phyloP scores from a whole-genome alignment of 2,888 invertebrate species.

The Onchidella celtica region DNA sequence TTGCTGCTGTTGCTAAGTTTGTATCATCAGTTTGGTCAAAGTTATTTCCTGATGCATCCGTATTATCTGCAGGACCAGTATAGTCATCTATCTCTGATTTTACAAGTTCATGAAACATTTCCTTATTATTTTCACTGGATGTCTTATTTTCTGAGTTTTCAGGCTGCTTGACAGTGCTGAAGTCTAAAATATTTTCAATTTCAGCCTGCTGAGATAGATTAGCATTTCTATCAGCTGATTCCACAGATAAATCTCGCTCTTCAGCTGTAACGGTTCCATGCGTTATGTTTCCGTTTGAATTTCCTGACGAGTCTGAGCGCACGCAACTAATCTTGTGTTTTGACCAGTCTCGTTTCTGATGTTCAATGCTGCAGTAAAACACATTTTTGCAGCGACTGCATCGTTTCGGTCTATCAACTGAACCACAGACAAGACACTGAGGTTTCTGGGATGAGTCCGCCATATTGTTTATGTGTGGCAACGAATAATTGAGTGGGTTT shows the following conservation, averaged over 20 bases:
- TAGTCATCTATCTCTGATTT: not conserved
- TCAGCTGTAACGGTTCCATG: not conserved
- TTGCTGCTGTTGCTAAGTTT: not conserved
- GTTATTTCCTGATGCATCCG: not conserved
- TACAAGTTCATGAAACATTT: conserved; percentile 16
- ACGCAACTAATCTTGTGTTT: not conserved
- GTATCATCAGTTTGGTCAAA: not conserved
- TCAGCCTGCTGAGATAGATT: not conserved
- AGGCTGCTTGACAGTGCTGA: not conserved
- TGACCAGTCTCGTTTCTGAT: conserved; percentile 30
- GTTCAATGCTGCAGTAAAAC: conserved; percentile 21
- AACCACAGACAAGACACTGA: not conserved
- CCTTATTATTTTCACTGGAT: not conserved
- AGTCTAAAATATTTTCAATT: conserved; percentile 30
- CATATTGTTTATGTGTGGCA: conserved; percentile 6
- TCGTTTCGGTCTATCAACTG: conserved; percentile 7
- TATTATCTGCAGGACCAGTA: not conserved
- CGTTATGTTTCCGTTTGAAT: not conserved
- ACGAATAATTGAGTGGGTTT: too few relatives aligned
- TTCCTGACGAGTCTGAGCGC: too few relatives aligned
- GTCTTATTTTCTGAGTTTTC: not conserved
- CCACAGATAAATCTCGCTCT: not conserved
- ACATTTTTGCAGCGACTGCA: conserved; percentile 23
- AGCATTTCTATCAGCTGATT: not conserved
- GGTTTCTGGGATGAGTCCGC: too few relatives aligned